Evolutionary conservation across 2,797 vertebrate species (phyloP).

Genomic region (Stomatorhinus walkeri): DNA sequence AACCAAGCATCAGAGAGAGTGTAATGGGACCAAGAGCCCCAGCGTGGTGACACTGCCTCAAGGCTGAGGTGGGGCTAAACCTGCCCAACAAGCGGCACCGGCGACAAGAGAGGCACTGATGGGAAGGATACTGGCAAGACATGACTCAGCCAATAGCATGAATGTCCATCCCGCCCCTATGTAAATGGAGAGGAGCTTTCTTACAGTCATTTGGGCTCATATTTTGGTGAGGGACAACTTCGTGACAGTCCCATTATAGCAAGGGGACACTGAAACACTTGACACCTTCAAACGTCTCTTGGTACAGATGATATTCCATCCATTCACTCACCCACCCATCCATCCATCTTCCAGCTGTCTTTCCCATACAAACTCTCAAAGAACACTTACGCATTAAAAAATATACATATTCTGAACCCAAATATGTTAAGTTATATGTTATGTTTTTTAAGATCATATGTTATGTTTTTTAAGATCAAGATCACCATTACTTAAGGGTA

Average conservation of each 20-base stretch:
- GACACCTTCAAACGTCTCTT: neutral
- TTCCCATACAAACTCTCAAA: neutral
- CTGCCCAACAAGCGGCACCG: neutral
- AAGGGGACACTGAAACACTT: conserved; percentile 20
- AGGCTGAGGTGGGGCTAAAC: neutral
- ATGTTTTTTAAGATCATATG: neutral
- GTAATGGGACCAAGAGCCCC: neutral
- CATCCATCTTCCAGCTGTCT: neutral
- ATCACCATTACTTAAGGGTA: neutral
- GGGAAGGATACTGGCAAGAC: neutral
- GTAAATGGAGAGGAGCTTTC: neutral
- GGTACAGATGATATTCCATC: conserved; percentile 1
- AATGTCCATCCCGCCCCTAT: conserved; percentile 5
- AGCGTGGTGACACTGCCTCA: neutral
- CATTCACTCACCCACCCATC: neutral
- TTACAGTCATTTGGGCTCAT: neutral
- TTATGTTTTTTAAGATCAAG: neutral
- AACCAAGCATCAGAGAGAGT: neutral
- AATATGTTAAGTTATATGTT: neutral
- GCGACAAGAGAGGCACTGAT: neutral
- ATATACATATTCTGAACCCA: neutral
- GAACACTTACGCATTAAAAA: neutral
- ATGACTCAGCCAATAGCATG: neutral
- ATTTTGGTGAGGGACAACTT: conserved; percentile 22
- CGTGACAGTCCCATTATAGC: conserved; percentile 25